Evolutionary conservation across 2,888 invertebrate genomes (phyloP), one percentile per base, ranked within the genome.

Genomic region (Metalampra italica): DNA sequence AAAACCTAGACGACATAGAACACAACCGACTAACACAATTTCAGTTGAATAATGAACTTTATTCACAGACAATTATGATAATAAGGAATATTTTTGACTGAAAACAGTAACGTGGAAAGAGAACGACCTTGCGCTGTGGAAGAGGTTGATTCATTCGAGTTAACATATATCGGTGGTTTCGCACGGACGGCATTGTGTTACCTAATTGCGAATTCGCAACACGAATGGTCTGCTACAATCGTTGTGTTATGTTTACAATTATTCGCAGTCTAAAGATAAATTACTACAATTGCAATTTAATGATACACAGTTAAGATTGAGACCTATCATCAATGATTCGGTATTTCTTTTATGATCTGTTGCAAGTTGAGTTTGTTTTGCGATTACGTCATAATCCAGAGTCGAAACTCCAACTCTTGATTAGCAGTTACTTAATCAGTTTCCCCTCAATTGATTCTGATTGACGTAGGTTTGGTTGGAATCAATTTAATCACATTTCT

Each of bases 111-210:
- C n/a, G n/a, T 36, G 36, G 5, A n/a, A 36, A 36, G 36, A 36
- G 36, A 39, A 14, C 14, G 39, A 39, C 39, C 39, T 39, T 39
- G 39, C 3, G 15, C 5, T 39, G 39, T 39, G 9, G 9, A 15
- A n/a, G 39, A 36, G 11, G 36, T 36, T 39, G 39, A 39, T 39
- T 39, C 39, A 39, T 39, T 4, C 13, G 14, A 14, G 39, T 39
- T 39, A 39, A 13, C 14, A 60, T 60, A 57, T 39, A 39, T 64
- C 51, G 50, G 51, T 47, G 50, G 62, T 68, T 75, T 77, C 68
- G 62, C 76, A 73, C 68, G 64, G 62, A 51, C 46, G 53, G 66
- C 57, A 73, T 78, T 78, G 74, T 78, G 50, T 67, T 60, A 64
- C 65, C 56, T 72, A 71, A 69, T 76, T 71, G 67, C 59, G 61